Evolutionary conservation across 2,888 invertebrate genomes (phyloP).

Genomic region (Cosmia trapezina): DNA sequence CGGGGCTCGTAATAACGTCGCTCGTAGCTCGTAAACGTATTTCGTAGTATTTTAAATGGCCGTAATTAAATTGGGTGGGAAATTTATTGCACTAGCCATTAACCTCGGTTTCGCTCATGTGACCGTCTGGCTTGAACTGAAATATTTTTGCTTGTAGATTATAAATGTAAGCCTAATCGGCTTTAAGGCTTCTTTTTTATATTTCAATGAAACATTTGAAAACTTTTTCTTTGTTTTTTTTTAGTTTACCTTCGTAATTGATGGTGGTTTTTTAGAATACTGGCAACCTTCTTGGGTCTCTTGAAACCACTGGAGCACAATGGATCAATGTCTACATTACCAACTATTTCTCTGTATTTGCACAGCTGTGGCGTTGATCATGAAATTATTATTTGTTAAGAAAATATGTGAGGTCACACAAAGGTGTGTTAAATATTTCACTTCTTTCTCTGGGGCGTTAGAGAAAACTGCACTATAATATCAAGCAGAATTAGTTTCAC

Average conservation of each 20-base stretch:
- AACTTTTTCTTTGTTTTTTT: neutral
- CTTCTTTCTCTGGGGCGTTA: neutral
- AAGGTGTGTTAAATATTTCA: neutral
- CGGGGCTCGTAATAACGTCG: conserved; percentile 40
- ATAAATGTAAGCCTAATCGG: conserved; percentile 16
- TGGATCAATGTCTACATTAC: neutral
- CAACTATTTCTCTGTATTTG: neutral
- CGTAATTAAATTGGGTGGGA: conserved; percentile 60
- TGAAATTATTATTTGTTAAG: neutral
- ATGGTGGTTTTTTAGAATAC: neutral
- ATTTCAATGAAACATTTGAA: neutral
- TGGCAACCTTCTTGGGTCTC: neutral
- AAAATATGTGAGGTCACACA: neutral
- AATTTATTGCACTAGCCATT: conserved; percentile 63
- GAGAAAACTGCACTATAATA: neutral
- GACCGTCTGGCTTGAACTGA: conserved; percentile 39
- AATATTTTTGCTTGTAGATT: conserved; percentile 39
- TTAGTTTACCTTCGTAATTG: neutral
- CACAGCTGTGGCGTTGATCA: too few relatives aligned
- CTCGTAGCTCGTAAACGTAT: conserved; percentile 57
- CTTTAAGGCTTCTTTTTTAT: neutral
- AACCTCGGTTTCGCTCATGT: conserved; percentile 54
- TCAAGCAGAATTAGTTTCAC: too few relatives aligned
- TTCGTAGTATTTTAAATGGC: conserved; percentile 63
- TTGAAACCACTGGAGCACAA: neutral